Conservation (phyloP, 2,888 invertebrate species). For the Nomada fucata region DNA sequence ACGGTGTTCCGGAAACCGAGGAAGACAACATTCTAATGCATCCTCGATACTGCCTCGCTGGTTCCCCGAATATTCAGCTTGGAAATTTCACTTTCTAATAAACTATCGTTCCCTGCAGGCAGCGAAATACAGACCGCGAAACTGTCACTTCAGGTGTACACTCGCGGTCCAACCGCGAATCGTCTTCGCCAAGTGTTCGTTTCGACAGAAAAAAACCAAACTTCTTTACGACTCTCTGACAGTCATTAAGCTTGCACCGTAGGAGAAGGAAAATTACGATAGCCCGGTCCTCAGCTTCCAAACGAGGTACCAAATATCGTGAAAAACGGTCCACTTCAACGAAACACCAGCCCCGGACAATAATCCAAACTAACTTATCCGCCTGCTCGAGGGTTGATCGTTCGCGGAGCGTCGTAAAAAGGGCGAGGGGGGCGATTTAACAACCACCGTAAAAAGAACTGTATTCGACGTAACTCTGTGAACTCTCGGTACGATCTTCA, state of each 20-base stretch:
- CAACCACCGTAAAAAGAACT: background rate
- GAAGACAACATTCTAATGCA: constrained; percentile 81
- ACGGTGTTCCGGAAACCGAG: constrained; percentile 79
- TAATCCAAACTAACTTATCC: background rate
- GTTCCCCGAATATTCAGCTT: background rate
- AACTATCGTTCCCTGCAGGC: too few relatives aligned
- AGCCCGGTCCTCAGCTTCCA: background rate
- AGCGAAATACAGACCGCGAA: background rate
- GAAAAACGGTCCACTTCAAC: background rate
- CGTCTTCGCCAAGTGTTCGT: too few relatives aligned
- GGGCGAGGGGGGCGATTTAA: background rate
- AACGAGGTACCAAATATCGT: background rate
- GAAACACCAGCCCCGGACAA: background rate
- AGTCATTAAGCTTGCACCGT: background rate
- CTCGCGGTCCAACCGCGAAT: too few relatives aligned
- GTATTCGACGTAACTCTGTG: background rate
- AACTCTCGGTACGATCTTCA: constrained; percentile 7
- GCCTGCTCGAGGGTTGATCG: constrained; percentile 5
- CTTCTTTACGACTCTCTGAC: too few relatives aligned
- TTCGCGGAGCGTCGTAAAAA: constrained; percentile 38
- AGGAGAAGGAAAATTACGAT: background rate
- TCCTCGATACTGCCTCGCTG: constrained; percentile 45
- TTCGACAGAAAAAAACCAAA: too few relatives aligned
- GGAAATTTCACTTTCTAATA: background rate
- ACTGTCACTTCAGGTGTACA: background rate